Conservation (phyloP, 1,140 invertebrate species). For the Melanaphis sacchari region DNA sequence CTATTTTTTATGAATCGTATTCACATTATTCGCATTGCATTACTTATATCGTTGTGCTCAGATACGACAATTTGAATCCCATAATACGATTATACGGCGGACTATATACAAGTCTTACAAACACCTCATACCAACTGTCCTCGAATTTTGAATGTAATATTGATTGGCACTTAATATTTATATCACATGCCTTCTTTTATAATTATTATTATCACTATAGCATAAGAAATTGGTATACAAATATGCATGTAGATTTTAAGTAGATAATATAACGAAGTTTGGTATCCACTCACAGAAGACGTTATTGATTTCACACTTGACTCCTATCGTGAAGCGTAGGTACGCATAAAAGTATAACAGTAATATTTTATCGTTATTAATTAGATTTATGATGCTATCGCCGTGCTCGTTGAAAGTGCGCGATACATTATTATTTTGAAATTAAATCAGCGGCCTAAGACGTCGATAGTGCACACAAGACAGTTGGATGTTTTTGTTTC, state of each 20-base stretch:
- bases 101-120: neutral
- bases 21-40: neutral
- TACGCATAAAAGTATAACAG: neutral
- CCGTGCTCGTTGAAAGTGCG: neutral
- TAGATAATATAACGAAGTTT: constrained; percentile 7
- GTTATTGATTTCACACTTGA: neutral
- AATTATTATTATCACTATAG: neutral
- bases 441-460: neutral
- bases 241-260: neutral
- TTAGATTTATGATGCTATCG: neutral
- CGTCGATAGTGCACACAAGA: neutral
- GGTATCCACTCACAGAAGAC: neutral
- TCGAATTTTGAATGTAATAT: neutral
- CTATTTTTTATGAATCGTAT: neutral
- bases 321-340: neutral
- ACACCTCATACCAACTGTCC: neutral
- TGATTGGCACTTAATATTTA: neutral
- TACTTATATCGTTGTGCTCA: neutral
- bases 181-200: neutral
- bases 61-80: neutral
- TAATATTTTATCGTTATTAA: constrained; percentile 1
- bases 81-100: neutral
- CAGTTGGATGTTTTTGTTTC: neutral
- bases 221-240: neutral
- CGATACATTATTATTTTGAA: neutral